Percentiles rank a stretch among this genome's conserved stretches.
Evolutionary conservation across 1,140 invertebrate species (phyloP).

Genomic region (Ceratitis capitata): DNA sequence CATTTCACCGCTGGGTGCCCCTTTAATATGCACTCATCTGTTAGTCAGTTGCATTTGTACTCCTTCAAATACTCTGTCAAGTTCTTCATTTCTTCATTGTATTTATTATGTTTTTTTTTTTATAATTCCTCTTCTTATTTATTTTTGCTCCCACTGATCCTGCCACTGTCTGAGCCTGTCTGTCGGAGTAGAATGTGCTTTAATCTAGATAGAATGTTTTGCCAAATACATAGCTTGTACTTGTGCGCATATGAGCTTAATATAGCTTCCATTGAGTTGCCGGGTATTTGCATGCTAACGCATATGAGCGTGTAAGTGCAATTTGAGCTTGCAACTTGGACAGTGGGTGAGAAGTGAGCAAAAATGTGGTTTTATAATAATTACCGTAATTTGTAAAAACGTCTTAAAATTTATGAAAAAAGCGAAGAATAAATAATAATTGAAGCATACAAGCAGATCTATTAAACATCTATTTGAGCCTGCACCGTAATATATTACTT

Average conservation of each 20-base stretch:
- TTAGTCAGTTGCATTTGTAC: too few relatives aligned
- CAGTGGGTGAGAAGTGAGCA: not conserved
- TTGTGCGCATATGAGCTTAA: too few relatives aligned
- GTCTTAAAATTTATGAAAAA: too few relatives aligned
- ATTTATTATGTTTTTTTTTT: not conserved
- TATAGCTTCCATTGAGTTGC: not conserved
- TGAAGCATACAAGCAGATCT: too few relatives aligned
- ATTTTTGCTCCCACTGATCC: not conserved
- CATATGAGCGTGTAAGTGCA: not conserved
- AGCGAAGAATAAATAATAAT: too few relatives aligned
- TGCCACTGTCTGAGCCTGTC: not conserved
- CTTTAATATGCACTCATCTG: too few relatives aligned
- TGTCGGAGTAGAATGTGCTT: not conserved
- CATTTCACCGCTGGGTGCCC: too few relatives aligned
- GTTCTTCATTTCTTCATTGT: not conserved
- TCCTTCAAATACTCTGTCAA: not conserved
- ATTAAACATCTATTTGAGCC: too few relatives aligned
- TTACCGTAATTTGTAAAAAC: too few relatives aligned
- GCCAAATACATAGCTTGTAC: not conserved
- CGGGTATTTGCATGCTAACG: not conserved
- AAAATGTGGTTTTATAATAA: too few relatives aligned
- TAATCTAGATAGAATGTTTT: slow-evolving; percentile 8
- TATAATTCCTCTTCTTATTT: too few relatives aligned
- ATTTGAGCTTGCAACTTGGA: not conserved
- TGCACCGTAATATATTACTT: too few relatives aligned